phyloP scores from a whole-genome alignment of 2,888 invertebrate genomes.

The Habroteleia sp. region DNA sequence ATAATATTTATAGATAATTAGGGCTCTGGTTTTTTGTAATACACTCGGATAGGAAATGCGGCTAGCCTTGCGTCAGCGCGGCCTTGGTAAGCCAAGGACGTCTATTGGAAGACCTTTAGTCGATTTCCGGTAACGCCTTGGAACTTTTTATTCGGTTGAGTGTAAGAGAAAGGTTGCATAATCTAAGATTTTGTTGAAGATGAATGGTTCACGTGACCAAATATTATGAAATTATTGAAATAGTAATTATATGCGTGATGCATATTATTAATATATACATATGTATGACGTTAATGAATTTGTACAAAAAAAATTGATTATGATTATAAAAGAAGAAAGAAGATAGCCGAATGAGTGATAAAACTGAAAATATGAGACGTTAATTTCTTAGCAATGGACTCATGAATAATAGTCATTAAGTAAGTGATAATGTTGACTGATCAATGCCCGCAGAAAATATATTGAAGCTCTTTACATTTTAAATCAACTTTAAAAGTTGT shows the following conservation, averaged over 20 bases:
- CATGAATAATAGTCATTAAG: background rate
- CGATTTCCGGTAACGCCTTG: conserved; percentile 61
- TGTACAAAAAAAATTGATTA: too few species aligned
- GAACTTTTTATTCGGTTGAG: conserved; percentile 29
- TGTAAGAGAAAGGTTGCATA: conserved; percentile 34
- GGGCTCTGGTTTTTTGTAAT: conserved; percentile 20
- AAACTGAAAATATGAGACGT: too few species aligned
- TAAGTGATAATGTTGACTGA: background rate
- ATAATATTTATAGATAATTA: background rate
- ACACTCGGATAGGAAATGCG: conserved; percentile 40
- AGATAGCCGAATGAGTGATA: too few species aligned
- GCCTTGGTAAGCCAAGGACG: conserved; percentile 55
- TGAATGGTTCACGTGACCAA: too few species aligned
- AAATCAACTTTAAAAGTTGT: conserved; percentile 39
- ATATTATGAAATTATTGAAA: too few species aligned
- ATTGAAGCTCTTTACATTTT: conserved; percentile 15
- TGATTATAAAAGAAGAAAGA: too few species aligned
- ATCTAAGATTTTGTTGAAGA: background rate
- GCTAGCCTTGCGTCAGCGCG: conserved; percentile 40
- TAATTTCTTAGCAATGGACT: too few species aligned
- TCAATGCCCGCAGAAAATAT: conserved; percentile 5
- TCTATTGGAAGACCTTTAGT: conserved; percentile 51
- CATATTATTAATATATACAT: too few species aligned
- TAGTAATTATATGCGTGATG: too few species aligned
- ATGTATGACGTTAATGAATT: too few species aligned